Evolutionary conservation across 2,797 vertebrate genomes (phyloP), one percentile per base, ranked within the genome.

Genomic region (Malacoraja senta): DNA sequence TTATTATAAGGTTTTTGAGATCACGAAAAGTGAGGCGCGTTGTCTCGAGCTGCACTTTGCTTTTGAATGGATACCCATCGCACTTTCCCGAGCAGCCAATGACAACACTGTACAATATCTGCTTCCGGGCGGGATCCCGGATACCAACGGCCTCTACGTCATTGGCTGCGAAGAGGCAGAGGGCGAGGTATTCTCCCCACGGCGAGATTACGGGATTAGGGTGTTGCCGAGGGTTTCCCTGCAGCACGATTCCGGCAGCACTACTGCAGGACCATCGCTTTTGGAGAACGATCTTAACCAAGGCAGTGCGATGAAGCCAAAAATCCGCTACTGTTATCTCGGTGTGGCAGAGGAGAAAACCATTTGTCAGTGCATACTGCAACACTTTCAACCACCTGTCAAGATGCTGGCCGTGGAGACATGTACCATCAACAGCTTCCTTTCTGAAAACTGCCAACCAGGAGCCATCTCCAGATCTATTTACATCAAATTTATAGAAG

Each of bases 11-110:
- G 99, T 98, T 94, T 95, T 99, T 94, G 99, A 99, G 96, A 99
- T 99, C 94, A 99, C 99, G 10, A 99, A 99, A 94, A 99, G 99
- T 0, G 99, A 99, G 95, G 98, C 98, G 0, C 96, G 98, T 10
- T 99, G 98, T 95, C 95, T 99, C 83, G 99, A 99, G 96, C 97
- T 99, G 61, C 98, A 99, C 96, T 98, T 99, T 98, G 98, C 99
- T 94, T 97, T 99, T 94, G 98, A 99, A 95, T 99, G 99, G 99
- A 98, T 98, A 94, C 98, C 97, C 10, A 98, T 99, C 0, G 97
- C 98, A 12, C 97, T 97, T 95, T 99, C 98, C 93, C 97, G 97
- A 35, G 97, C 96, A 15, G 96, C 97, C 0, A 97, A 98, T 13
- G 97, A 97, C 79, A 98, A 97, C 8, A 95, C 97, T 71, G 97